Evolutionary conservation across 92 coral and sea anemone species (phyloP).

Genomic region (Paragorgia papillata): DNA sequence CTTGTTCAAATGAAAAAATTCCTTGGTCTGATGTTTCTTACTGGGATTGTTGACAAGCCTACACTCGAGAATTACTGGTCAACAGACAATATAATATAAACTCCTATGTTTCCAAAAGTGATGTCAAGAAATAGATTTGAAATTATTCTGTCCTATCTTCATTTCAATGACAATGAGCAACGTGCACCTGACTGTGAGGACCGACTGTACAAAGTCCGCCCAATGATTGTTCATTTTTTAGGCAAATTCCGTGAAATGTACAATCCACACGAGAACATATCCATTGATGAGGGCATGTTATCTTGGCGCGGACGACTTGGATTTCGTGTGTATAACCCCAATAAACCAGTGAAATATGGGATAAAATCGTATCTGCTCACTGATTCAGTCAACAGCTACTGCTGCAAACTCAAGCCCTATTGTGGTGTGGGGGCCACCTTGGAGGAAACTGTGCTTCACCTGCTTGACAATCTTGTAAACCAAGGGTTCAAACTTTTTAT

Average conservation of each 20-base stretch:
- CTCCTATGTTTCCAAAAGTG: conserved; percentile 11
- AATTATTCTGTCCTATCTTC: conserved; percentile 21
- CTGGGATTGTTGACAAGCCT: conserved; percentile 18
- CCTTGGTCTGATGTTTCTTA: conserved; percentile 35
- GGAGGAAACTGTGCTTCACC: conserved; percentile 17
- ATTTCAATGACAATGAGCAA: conserved; percentile 27
- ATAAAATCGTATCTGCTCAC: conserved; percentile 16
- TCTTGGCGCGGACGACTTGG: conserved; percentile 27
- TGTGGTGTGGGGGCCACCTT: conserved; percentile 23
- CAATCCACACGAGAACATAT: too few relatives aligned
- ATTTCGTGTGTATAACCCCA: conserved; percentile 31
- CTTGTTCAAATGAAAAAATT: conserved; percentile 2
- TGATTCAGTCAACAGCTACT: conserved; percentile 24
- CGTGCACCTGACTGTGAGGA: conserved; percentile 16
- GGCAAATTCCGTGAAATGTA: too few relatives aligned
- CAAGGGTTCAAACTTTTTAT: conserved; percentile 26
- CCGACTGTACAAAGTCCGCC: conserved; percentile 43
- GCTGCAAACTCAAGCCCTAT: conserved; percentile 37
- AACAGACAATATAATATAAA: conserved; percentile 11
- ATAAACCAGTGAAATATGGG: conserved; percentile 18
- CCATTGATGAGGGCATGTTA: too few relatives aligned
- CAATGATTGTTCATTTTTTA: too few relatives aligned
- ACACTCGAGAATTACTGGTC: conserved; percentile 28
- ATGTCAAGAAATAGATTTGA: conserved; percentile 35
- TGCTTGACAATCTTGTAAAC: conserved; percentile 22